Evolutionary conservation across 2,888 invertebrate species (phyloP), one percentile per base, ranked within the genome.

Genomic region (Agonopterix alstromeriana): DNA sequence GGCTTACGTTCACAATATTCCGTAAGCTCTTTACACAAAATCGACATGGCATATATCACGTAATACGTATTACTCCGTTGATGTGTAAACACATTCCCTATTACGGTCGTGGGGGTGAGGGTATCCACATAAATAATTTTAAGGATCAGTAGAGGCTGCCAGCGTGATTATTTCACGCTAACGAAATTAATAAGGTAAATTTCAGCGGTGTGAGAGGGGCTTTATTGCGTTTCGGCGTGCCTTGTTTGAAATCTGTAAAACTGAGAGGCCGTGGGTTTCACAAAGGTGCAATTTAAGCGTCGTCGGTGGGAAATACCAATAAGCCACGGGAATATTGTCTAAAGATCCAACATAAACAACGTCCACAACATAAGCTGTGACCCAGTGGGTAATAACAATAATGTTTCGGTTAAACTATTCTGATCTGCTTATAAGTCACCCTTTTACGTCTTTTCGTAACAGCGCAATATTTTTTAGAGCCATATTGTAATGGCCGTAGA

Each of bases 151-250:
- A 77, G 77, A 77, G 74, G 65, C 63, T 70, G 70, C 69, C 69
- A 71, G 68, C 67, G 73, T 73, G 78, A 78, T 82, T 77, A 81
- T 81, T 80, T 77, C 66, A 65, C 64, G 74, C 67, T 80, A 78
- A 79, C 76, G 64, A 82, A 82, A 82, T 82, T 82, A 82, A 83
- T 82, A 81, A 82, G 76, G 78, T 71, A 65, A 76, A 74, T 76
- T 76, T 74, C 67, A 68, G 66, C 67, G 67, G 67, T 66, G 69
- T 68, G 64, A 63, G 73, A 61, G 63, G 53, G 57, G 67, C 65
- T 63, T 76, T 73, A 78, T 77, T 74, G 71, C 71, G 65, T 77
- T 77, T 76, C 63, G 61, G 54, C 60, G 66, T 62, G 69, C 70
- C 69, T 73, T 67, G 73, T 75, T 79, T 76, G 70, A 72, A 44